Base-by-base conservation (phyloP, 2,797 vertebrate genomes). In the Phalloptychus januarius region DNA sequence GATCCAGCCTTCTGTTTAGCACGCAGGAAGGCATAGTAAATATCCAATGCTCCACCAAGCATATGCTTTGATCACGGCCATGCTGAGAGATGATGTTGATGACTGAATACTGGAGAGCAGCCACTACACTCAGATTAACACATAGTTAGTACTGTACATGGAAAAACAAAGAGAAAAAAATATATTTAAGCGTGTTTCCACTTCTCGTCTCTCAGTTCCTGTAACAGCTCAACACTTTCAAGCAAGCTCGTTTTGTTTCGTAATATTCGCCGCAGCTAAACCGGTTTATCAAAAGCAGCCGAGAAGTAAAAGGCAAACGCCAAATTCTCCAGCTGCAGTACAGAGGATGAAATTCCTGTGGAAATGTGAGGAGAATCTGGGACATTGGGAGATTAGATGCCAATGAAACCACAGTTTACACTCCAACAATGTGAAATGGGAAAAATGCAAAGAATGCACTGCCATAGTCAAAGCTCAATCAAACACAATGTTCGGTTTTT, bases 41-140 rank as follows among this genome's bases (percentile, higher is more conserved):
- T 87, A 93, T 76, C 72, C 80, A 5, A 77, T 77, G 79, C 81
- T 84, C 72, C 89, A 90, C 76, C 84, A 79, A 80, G 80, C 85
- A 38, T 8, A 78, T 16, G 81, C 91, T 94, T 94, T 94, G 93
- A 94, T 93, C 92, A 87, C 75, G 63, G 81, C 72, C 71, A 61
- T 56, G 79, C 72, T 71, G 83, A 52, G 80, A 83, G 80, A 88
- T 74, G 80, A 81, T 87, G 87, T 20, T 85, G 92, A 92, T 91
- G 91, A 90, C 80, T 86, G 89, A 91, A 88, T 88, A 84, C 80
- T 84, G 85, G 90, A 61, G 76, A 87, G 87, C 63, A 75, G 42
- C 79, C 76, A 36, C 70, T 71, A 52, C 72, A 46, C 74, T 28
- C 79, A 77, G 25, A 36, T 54, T 38, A 74, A 81, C 38, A 75